Evolutionary conservation across 2,888 invertebrate genomes (phyloP), one percentile per base, ranked within the genome.

Genomic region (Macrostomum cliftonense): DNA sequence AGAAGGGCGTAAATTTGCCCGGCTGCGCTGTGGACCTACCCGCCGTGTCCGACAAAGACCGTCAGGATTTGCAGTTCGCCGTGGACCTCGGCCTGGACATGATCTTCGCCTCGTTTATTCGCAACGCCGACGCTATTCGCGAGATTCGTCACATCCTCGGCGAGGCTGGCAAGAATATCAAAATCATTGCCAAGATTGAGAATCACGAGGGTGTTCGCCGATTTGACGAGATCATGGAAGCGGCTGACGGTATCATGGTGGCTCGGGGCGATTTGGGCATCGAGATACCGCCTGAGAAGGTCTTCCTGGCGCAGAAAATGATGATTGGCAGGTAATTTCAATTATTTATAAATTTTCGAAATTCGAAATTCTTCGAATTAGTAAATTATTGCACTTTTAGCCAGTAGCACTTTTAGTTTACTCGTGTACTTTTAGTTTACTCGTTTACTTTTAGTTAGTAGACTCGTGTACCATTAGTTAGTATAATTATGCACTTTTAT

Each of bases 131-230:
- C 0, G 89, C 88, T n/a, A 76, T 95, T 9, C 16, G 77, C n/a
- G 83, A 86, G 68, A 89, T 95, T 62, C 79, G 88, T 52, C 71
- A 73, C 47, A 79, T 89, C 59, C 76, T 91, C 48, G 89, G 76
- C 83, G 28, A 28, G 28, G 28, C 28, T 9, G 28, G 28, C 28
- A 81, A 28, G 28, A 28, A 28, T 28, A 28, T 28, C 57, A 78
- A 83, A 71, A 83, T 97, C 62, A 89, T 99, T 63, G 84, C 95
- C 52, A 99, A 97, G 74, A 91, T 99, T 61, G 97, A 99, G 73
- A 95, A 93, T 72, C 89, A 91, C 66, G 88, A 93, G 74, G 95
- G 93, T 45, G 67, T 70, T 11, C 16, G 42, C 57, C 71, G 73
- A 51, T 77, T 95, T 55, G 88, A 93, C 67, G 86, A 87, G 64